Evolutionary conservation across 2,113 vertebrate genomes (phyloP).

Genomic region (Mellivora capensis): DNA sequence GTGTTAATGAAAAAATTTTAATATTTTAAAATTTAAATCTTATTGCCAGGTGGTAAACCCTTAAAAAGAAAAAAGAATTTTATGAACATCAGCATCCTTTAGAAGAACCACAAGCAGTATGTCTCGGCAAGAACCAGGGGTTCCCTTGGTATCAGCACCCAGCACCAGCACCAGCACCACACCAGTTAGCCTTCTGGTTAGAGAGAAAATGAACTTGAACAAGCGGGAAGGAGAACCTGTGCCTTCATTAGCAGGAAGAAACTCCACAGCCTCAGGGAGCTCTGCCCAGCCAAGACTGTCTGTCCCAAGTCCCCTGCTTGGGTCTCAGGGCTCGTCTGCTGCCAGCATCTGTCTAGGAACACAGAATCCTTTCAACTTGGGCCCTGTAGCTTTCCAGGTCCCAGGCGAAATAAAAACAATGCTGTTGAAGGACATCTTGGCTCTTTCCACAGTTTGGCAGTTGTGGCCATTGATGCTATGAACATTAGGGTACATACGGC

Average conservation of each 20-base stretch:
- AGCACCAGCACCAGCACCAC: neutral
- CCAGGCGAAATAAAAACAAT: neutral
- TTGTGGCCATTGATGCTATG: too few relatives aligned
- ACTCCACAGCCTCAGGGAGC: neutral
- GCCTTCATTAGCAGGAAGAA: neutral
- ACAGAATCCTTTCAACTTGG: neutral
- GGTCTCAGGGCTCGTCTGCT: neutral
- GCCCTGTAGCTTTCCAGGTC: neutral
- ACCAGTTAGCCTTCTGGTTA: neutral
- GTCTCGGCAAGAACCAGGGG: neutral
- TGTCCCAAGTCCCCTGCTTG: neutral
- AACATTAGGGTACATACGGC: too few relatives aligned
- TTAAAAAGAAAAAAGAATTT: neutral
- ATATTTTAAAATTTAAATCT: slow-evolving; percentile 26
- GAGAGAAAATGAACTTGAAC: neutral
- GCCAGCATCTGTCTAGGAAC: neutral
- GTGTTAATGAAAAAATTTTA: slow-evolving; percentile 7
- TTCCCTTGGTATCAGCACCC: neutral
- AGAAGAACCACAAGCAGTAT: neutral
- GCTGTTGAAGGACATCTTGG: neutral
- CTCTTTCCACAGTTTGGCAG: too few relatives aligned
- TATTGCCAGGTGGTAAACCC: neutral
- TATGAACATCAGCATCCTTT: neutral
- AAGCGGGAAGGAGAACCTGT: neutral
- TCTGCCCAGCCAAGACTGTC: neutral